Evolutionary conservation across 2,888 invertebrate genomes (phyloP).

Genomic region (Sminthurides aquaticus): DNA sequence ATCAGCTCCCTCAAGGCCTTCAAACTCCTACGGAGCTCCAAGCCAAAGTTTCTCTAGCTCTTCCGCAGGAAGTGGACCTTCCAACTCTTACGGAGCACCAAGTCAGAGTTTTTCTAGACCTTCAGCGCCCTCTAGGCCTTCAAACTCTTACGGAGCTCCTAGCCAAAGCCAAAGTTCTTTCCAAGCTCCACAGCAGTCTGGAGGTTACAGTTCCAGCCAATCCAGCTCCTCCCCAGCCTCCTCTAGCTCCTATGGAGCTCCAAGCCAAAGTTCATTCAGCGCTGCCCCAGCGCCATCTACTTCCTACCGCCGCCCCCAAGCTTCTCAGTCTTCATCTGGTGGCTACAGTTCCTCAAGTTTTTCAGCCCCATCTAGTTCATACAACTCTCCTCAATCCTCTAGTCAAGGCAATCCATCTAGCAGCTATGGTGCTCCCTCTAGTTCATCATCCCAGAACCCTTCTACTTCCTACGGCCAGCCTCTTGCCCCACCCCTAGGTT

Average conservation of each 20-base stretch:
- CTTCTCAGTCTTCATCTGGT: background rate
- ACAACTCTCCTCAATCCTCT: background rate
- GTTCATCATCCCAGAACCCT: background rate
- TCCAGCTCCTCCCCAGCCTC: background rate
- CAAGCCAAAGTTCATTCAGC: too few species aligned
- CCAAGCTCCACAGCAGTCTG: too few species aligned
- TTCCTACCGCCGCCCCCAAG: background rate
- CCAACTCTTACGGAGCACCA: slow-evolving; percentile 7
- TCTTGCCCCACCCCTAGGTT: background rate
- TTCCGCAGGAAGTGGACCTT: background rate
- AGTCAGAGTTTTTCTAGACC: background rate
- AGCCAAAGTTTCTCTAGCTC: background rate
- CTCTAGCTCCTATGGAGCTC: background rate
- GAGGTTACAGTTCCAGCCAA: background rate
- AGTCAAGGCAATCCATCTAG: background rate
- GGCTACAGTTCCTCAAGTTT: background rate
- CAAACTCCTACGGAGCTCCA: slow-evolving; percentile 6
- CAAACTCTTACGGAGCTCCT: slow-evolving; percentile 7
- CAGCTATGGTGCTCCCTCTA: background rate
- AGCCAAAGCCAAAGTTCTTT: too few species aligned
- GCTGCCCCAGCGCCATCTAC: background rate
- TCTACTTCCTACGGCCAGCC: background rate
- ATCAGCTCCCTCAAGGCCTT: background rate
- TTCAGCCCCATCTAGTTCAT: background rate
- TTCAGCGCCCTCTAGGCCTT: background rate